Conservation (phyloP, 2,888 invertebrate genomes). For the Aphidoletes aphidimyza region DNA sequence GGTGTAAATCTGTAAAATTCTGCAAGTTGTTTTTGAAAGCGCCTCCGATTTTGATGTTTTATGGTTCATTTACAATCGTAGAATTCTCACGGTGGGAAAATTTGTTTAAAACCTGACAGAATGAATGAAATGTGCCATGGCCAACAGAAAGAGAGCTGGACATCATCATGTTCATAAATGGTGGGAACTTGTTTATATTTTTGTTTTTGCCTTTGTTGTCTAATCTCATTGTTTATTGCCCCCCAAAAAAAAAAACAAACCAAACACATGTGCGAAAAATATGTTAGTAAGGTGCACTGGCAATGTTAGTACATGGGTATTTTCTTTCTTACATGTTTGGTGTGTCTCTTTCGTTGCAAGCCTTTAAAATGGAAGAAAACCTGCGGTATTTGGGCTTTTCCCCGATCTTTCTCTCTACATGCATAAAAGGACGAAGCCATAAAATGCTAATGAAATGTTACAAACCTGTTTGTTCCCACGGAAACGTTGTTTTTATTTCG, state of each 20-base stretch:
- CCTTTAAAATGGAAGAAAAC: slow-evolving; percentile 14
- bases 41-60: background rate
- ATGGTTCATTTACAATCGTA: background rate
- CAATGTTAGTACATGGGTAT: background rate
- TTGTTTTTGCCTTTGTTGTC: background rate
- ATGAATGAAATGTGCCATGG: no score
- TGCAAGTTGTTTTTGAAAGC: background rate
- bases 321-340: background rate
- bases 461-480: background rate
- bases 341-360: background rate
- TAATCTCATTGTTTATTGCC: slow-evolving; percentile 25
- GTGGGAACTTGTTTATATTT: background rate
- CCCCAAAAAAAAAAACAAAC: background rate
- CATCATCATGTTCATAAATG: background rate
- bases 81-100: no score
- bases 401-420: background rate
- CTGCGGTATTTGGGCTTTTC: slow-evolving; percentile 47
- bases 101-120: background rate
- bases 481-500: background rate
- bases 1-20: no score
- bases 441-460: slow-evolving; percentile 16
- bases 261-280: slow-evolving; percentile 1
- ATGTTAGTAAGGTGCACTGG: background rate
- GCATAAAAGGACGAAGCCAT: background rate
- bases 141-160: background rate